Base-by-base conservation (phyloP, 2,797 vertebrate genomes). In the Chelon auratus region DNA sequence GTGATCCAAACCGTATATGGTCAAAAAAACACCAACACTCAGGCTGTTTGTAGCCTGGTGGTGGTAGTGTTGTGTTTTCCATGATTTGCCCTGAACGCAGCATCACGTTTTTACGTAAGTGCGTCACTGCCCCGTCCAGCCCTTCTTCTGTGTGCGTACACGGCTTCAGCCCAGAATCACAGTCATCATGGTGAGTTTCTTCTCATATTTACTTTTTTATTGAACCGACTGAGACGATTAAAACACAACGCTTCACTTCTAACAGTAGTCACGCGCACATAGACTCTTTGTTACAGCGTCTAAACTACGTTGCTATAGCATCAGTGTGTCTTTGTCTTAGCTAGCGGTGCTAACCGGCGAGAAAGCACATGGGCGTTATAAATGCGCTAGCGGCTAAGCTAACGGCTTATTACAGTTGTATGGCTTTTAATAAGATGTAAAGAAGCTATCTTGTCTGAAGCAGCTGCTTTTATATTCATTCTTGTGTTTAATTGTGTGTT, bases 161-260 rank as follows among this genome's bases (percentile, higher is more conserved):
- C 57, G 7, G 73, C 83, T 78, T n/a, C 52, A 55, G 0, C 63
- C 36, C 43, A 5, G 55, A 75, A n/a, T 15, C 64, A 5, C 62
- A 79, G 70, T 54, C 87, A 90, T 91, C 85, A 93, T 93, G 91
- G 91, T 93, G 77, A 89, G 89, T 2, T 62, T 70, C 11, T 36
- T 2, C 59, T 0, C 0, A 0, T 8, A 53, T 40, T 80, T 42
- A 0, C 13, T 3, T 0, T 3, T 0, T 12, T 48, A 1, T 24
- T 0, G 14, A 0, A 1, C 0, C 1, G 0, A 0, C 3, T 2
- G 2, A 1, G 22, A 1, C 0, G 8, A 0, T 47, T 0, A 17
- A 17, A 36, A 55, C 26, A 0, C 0, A 0, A 1, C 1, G 2
- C 1, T 30, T 15, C 0, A 1, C 0, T 0, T 12, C 0, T 2